A percentile compares a stretch with the other conserved stretches of the same genome.
These are phyloP conservation scores for Carettochelys insculpta DNA, from an alignment of 2,113 vertebrate genomes.

Conservation along the genomic window DNA sequence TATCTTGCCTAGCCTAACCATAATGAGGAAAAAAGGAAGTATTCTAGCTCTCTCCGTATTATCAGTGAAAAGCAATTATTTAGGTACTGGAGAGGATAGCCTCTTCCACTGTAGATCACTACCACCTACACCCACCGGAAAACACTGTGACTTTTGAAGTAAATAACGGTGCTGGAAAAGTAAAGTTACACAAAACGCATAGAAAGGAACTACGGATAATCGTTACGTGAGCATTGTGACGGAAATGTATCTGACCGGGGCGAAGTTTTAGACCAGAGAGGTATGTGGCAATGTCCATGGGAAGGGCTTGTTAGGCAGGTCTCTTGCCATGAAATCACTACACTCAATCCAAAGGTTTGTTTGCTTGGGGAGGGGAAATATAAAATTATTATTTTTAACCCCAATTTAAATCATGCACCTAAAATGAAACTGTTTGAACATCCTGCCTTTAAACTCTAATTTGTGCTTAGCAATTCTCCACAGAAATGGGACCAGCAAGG, in stretches of 20 bases:
- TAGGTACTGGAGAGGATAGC: not conserved
- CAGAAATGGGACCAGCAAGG: not conserved
- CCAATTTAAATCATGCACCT: conserved; percentile 13
- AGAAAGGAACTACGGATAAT: not conserved
- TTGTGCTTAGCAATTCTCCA: not conserved
- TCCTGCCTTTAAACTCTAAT: not conserved
- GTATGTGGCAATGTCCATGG: not conserved
- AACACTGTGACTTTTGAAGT: not conserved
- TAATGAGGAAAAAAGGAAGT: rapidly evolving
- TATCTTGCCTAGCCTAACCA: not conserved
- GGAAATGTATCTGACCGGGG: not conserved
- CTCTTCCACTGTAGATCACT: not conserved
- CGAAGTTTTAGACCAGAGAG: rapidly evolving
- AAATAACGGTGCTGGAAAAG: not conserved
- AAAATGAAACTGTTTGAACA: not conserved
- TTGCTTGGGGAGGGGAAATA: not conserved
- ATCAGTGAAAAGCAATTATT: not conserved
- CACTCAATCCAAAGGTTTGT: not conserved
- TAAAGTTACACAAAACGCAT: not conserved
- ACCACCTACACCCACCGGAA: not conserved
- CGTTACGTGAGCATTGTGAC: not conserved
- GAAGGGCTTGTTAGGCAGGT: not conserved
- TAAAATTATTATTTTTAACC: not conserved
- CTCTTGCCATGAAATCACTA: not conserved
- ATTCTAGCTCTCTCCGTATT: not conserved